Percentiles rank a stretch among this genome's conserved stretches.
phyloP scores from a whole-genome alignment of 2,113 vertebrate species.

The Heterochromis multidens region DNA sequence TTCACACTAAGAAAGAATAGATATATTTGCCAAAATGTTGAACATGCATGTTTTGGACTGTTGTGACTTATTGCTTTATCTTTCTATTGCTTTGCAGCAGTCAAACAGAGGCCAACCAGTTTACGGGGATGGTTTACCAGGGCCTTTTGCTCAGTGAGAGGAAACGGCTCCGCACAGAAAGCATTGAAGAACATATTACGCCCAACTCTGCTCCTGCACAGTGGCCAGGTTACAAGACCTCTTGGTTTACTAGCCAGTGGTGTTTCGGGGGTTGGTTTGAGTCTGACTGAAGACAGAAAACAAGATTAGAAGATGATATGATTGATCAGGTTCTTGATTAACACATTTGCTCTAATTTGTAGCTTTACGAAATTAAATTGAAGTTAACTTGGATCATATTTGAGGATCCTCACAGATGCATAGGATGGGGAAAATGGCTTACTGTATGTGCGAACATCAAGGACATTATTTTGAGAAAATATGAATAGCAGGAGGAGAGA shows the following conservation, averaged over 20 bases:
- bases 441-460: neutral
- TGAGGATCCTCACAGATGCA: neutral
- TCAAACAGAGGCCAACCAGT: conserved; percentile 91
- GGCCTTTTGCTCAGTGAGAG: conserved; percentile 92
- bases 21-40: neutral
- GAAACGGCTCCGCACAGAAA: conserved; percentile 92
- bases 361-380: neutral
- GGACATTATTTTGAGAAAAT: conserved; percentile 10
- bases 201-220: conserved; percentile 92
- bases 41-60: neutral
- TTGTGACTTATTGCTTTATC: neutral
- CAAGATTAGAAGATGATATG: neutral
- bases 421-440: neutral
- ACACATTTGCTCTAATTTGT: neutral
- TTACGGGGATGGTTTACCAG: conserved; percentile 97
- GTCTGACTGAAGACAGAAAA: neutral
- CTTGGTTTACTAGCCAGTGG: neutral
- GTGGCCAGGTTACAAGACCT: conserved; percentile 86
- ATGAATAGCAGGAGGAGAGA: conserved; percentile 16
- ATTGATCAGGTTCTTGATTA: neutral
- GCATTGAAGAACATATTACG: conserved; percentile 93
- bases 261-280: neutral
- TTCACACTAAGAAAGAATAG: neutral
- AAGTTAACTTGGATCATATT: neutral
- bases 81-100: conserved; percentile 70